Conservation (phyloP, 2,888 invertebrate genomes). For the Sceliomorpha sp. region DNA sequence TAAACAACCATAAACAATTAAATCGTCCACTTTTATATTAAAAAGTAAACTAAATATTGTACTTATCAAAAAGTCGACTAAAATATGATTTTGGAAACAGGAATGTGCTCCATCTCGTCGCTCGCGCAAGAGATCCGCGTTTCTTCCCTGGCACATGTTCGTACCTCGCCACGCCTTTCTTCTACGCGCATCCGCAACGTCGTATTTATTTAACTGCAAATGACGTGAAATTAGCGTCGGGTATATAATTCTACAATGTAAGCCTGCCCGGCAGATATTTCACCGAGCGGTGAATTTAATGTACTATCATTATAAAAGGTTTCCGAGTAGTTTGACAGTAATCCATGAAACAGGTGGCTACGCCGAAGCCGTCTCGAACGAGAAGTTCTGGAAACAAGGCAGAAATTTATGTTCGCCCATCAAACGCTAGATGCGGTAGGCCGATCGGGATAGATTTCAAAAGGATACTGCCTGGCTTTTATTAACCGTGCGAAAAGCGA, state of each 20-base stretch:
- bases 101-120: too few relatives aligned
- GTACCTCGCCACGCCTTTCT: constrained; percentile 7
- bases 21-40: too few relatives aligned
- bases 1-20: too few relatives aligned
- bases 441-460: constrained; percentile 6
- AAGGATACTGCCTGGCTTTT: not conserved
- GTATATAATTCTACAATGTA: constrained; percentile 10
- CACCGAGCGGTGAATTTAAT: constrained; percentile 18
- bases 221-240: not conserved
- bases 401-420: constrained; percentile 59
- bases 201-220: not conserved
- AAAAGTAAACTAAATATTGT: too few relatives aligned
- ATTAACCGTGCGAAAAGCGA: not conserved
- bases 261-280: constrained; percentile 2
- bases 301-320: constrained; percentile 18
- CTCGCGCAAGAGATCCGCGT: too few relatives aligned
- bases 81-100: too few relatives aligned
- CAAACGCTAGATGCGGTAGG: constrained; percentile 40
- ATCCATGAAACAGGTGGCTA: constrained; percentile 53
- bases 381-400: constrained; percentile 52
- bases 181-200: constrained; percentile 11
- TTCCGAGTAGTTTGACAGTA: constrained; percentile 19
- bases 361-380: constrained; percentile 13
- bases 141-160: constrained; percentile 4
- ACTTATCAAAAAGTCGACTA: too few relatives aligned